Percentiles rank a stretch among this genome's conserved stretches.
phyloP scores from a whole-genome alignment of 2,113 vertebrate genomes.

The Galbula dea region DNA sequence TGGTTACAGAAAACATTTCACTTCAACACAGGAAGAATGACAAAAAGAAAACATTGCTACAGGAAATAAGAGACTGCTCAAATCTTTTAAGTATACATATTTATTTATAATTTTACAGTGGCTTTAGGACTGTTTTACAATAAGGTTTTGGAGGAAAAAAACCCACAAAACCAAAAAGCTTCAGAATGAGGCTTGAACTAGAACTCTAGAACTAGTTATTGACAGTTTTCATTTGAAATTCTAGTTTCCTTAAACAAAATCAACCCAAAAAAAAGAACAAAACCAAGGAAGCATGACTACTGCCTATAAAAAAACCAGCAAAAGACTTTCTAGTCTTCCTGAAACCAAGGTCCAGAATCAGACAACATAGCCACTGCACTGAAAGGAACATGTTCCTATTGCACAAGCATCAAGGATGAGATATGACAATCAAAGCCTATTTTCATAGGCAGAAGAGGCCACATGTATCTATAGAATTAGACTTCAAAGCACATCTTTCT shows the following conservation, averaged over 20 bases:
- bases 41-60: not conserved
- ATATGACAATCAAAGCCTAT: slow-evolving; percentile 51
- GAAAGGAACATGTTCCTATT: slow-evolving; percentile 64
- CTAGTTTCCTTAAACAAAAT: slow-evolving; percentile 10
- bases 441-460: slow-evolving; percentile 44
- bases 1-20: not conserved
- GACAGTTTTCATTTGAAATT: slow-evolving; percentile 28
- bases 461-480: not conserved
- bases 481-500: slow-evolving; percentile 52
- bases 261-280: not conserved
- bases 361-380: slow-evolving; percentile 44
- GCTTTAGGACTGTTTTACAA: slow-evolving; percentile 40
- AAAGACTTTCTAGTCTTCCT: not conserved
- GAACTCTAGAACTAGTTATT: slow-evolving; percentile 7
- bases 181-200: slow-evolving; percentile 28
- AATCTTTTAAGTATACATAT: slow-evolving; percentile 44
- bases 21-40: not conserved
- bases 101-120: slow-evolving; percentile 67
- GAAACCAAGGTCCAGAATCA: slow-evolving; percentile 49
- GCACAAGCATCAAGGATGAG: slow-evolving; percentile 59
- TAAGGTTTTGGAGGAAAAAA: not conserved
- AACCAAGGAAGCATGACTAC: not conserved
- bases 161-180: not conserved
- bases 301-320: not conserved
- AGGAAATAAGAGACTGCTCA: slow-evolving; percentile 26